Conservation (phyloP, 2,113 vertebrate genomes). For the Eolophus roseicapilla region DNA sequence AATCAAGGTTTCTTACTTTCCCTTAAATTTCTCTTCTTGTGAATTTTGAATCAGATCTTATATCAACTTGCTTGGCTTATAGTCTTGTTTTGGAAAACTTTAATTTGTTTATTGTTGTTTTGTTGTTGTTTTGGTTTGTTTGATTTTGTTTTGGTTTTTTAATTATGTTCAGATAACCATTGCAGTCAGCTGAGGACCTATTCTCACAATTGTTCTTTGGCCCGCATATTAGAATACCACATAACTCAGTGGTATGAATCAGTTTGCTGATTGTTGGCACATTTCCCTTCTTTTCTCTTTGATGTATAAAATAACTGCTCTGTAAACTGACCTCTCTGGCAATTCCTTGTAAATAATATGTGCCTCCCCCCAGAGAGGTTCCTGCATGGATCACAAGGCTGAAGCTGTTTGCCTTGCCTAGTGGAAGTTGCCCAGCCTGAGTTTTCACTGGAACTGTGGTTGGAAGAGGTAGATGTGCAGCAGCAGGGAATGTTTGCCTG, state of each 20-base stretch:
- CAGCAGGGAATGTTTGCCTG: background rate
- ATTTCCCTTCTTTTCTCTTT: slow-evolving; percentile 28
- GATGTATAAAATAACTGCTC: background rate
- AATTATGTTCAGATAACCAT: background rate
- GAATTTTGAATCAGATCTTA: background rate
- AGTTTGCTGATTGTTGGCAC: background rate
- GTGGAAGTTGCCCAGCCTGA: background rate
- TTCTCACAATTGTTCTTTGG: background rate
- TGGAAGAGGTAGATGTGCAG: background rate
- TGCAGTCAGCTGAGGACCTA: background rate
- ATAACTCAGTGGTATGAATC: background rate
- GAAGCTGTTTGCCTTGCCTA: background rate
- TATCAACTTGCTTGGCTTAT: background rate
- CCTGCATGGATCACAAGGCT: background rate
- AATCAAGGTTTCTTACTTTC: background rate
- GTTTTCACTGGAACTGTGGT: background rate
- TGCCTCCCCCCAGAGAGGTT: background rate
- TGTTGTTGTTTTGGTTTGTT: background rate
- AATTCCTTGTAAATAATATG: background rate
- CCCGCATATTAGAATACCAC: background rate
- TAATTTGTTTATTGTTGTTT: background rate
- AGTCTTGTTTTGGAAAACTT: background rate
- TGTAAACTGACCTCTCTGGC: background rate
- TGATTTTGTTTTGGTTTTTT: background rate
- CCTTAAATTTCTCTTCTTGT: background rate